phyloP scores from a whole-genome alignment of 1,140 invertebrate species.

The Drosophila seguyi region DNA sequence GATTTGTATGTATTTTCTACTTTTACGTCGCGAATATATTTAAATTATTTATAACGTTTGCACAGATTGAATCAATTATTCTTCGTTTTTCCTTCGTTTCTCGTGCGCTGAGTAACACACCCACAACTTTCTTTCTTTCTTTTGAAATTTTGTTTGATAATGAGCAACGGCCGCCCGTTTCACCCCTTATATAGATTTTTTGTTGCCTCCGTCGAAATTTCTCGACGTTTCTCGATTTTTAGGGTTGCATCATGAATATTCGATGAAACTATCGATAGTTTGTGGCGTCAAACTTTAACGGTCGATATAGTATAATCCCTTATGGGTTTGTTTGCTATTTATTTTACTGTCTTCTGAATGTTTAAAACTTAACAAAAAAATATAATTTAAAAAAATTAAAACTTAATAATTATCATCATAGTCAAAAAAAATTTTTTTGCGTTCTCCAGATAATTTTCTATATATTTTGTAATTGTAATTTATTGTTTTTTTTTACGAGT shows the following conservation, averaged over 20 bases:
- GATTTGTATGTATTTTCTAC: neutral
- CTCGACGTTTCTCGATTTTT: constrained; percentile 51
- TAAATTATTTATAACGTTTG: constrained; percentile 21
- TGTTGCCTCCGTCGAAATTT: constrained; percentile 59
- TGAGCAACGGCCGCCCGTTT: neutral
- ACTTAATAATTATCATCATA: too few species aligned
- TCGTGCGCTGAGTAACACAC: constrained; percentile 25
- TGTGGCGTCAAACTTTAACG: neutral
- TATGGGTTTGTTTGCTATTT: too few species aligned
- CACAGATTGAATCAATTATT: constrained; percentile 37
- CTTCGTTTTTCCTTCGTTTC: constrained; percentile 16
- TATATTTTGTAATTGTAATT: too few species aligned
- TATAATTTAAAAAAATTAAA: too few species aligned
- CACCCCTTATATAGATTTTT: constrained; percentile 57
- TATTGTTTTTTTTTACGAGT: too few species aligned
- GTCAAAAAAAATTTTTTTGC: too few species aligned
- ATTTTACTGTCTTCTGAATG: too few species aligned
- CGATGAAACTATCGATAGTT: neutral
- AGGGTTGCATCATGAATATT: constrained; percentile 59
- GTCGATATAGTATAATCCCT: neutral
- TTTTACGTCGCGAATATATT: constrained; percentile 11
- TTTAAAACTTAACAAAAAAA: too few species aligned
- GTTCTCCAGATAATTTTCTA: too few species aligned
- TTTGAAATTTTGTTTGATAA: constrained; percentile 45
- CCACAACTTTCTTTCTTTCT: constrained; percentile 1